Percentiles rank a stretch among this genome's conserved stretches.
Conservation (phyloP, 2,113 vertebrate genomes). For the Serilophus lunatus region DNA sequence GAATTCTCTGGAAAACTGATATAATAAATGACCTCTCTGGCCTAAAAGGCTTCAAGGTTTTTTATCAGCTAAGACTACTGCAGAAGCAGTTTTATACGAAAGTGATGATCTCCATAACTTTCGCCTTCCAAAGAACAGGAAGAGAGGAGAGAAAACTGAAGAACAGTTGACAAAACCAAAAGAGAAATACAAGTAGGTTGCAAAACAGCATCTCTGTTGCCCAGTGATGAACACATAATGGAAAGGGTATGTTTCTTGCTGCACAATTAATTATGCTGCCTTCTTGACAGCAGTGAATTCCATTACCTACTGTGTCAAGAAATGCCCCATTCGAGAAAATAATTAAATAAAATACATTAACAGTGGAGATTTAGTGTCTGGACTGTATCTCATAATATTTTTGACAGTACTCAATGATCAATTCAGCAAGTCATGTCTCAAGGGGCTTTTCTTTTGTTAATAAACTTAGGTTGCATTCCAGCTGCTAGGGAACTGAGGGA, state of each 20-base stretch:
- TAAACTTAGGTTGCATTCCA: slow-evolving; percentile 21
- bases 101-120: background rate
- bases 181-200: background rate
- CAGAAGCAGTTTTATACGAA: background rate
- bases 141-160: background rate
- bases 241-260: background rate
- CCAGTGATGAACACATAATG: background rate
- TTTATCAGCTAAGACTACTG: background rate
- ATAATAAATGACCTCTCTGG: background rate
- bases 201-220: background rate
- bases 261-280: background rate
- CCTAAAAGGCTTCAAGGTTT: background rate
- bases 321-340: background rate
- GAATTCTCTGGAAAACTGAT: background rate
- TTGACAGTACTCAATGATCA: slow-evolving; percentile 8
- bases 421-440: background rate
- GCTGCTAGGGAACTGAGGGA: background rate
- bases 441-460: slow-evolving; percentile 18
- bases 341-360: slow-evolving; percentile 14
- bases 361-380: background rate
- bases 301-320: background rate
- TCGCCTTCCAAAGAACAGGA: background rate
- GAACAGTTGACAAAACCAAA: background rate
- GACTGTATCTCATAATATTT: slow-evolving; percentile 22
- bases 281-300: background rate